Conservation (phyloP, 2,113 vertebrate species). For the Okapia johnstoni region DNA sequence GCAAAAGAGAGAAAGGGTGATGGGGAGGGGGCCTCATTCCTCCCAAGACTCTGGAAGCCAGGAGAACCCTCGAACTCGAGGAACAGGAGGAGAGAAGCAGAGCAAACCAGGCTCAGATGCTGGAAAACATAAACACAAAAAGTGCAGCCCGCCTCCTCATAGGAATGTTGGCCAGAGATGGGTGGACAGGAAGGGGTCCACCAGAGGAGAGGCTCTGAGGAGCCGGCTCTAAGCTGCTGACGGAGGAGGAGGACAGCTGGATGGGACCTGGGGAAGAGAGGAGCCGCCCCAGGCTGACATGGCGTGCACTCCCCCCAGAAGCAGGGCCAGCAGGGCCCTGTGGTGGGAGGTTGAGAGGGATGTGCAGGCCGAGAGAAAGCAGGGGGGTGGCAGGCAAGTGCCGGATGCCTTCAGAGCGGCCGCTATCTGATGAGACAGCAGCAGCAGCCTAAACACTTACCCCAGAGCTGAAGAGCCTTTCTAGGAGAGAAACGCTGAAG, state of each 20-base stretch:
- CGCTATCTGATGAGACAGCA: neutral
- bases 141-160: neutral
- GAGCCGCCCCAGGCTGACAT: neutral
- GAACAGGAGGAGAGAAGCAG: neutral
- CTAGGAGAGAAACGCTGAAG: neutral
- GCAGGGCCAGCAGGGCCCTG: neutral
- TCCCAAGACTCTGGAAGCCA: neutral
- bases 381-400: neutral
- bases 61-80: neutral
- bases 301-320: fast-evolving
- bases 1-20: neutral
- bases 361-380: neutral
- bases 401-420: neutral
- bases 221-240: neutral
- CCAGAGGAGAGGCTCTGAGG: neutral
- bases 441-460: neutral
- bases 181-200: neutral
- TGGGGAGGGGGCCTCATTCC: neutral
- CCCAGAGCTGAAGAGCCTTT: neutral
- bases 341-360: neutral
- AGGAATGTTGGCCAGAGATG: neutral
- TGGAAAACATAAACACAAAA: neutral
- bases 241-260: neutral
- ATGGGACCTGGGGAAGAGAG: neutral
- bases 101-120: neutral